phyloP scores from a whole-genome alignment of 2,113 vertebrate species.

The Prionailurus viverrinus region DNA sequence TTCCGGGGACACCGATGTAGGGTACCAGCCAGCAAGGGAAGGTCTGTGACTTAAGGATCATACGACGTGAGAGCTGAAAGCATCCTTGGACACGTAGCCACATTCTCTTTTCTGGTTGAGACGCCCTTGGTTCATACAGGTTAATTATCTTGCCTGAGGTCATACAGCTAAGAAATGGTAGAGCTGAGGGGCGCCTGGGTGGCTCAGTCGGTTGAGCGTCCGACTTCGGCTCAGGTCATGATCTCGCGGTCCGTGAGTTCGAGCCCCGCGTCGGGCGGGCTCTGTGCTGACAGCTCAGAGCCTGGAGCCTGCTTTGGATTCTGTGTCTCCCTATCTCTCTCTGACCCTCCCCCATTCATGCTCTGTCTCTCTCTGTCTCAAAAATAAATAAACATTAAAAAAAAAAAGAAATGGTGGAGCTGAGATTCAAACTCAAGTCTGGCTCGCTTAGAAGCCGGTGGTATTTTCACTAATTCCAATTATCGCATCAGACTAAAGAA shows the following conservation, averaged over 20 bases:
- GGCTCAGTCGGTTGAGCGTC: too few relatives aligned
- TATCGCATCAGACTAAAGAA: slow-evolving; percentile 19
- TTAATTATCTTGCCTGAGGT: background rate
- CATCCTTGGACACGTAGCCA: background rate
- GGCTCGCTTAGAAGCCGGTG: background rate
- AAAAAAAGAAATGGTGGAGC: background rate
- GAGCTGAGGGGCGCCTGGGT: background rate
- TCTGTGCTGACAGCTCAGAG: too few relatives aligned
- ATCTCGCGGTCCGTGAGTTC: too few relatives aligned
- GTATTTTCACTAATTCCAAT: background rate
- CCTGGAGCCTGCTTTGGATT: too few relatives aligned
- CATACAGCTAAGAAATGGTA: background rate
- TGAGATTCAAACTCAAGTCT: background rate
- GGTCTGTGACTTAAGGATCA: background rate
- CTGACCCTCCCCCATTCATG: too few relatives aligned
- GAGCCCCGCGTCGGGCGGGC: too few relatives aligned
- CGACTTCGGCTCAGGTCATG: too few relatives aligned
- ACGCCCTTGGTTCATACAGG: background rate
- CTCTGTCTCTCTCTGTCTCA: too few relatives aligned
- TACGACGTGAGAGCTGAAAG: background rate
- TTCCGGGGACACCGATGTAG: background rate
- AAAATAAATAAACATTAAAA: too few relatives aligned
- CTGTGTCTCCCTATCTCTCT: too few relatives aligned
- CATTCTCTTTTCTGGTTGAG: background rate
- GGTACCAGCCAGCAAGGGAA: background rate